Evolutionary conservation across 2,113 vertebrate genomes (phyloP).

Genomic region (Malurus alboscapulatus): DNA sequence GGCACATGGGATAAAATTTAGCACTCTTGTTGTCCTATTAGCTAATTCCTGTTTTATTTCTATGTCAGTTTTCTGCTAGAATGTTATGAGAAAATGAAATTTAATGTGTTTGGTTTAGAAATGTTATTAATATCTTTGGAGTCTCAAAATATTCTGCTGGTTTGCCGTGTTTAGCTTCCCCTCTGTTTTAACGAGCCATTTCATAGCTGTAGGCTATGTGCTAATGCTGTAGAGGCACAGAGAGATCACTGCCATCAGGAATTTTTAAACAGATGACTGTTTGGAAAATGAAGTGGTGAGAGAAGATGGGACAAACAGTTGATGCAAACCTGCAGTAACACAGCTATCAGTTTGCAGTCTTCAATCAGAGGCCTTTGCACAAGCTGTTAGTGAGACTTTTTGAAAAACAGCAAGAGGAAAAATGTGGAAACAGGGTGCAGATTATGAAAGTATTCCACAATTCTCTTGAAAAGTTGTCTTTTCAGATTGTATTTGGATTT

Average conservation of each 20-base stretch:
- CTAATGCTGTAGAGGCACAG: not conserved
- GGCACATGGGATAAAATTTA: not conserved
- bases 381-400: not conserved
- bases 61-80: not conserved
- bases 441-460: not conserved
- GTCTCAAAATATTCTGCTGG: not conserved
- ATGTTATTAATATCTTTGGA: not conserved
- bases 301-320: not conserved
- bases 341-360: not conserved
- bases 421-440: not conserved
- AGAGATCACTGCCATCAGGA: constrained; percentile 4
- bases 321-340: not conserved
- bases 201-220: constrained; percentile 10
- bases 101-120: not conserved
- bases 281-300: not conserved
- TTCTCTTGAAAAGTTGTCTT: not conserved
- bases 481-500: not conserved
- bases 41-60: not conserved
- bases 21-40: not conserved
- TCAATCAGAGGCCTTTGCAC: not conserved
- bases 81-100: not conserved
- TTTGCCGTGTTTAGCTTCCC: not conserved
- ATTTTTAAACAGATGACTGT: constrained; percentile 14
- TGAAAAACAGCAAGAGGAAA: not conserved
- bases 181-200: not conserved